Evolutionary conservation across 2,113 vertebrate species (phyloP), one percentile per base, ranked within the genome.

Genomic region (Lophura nycthemera): DNA sequence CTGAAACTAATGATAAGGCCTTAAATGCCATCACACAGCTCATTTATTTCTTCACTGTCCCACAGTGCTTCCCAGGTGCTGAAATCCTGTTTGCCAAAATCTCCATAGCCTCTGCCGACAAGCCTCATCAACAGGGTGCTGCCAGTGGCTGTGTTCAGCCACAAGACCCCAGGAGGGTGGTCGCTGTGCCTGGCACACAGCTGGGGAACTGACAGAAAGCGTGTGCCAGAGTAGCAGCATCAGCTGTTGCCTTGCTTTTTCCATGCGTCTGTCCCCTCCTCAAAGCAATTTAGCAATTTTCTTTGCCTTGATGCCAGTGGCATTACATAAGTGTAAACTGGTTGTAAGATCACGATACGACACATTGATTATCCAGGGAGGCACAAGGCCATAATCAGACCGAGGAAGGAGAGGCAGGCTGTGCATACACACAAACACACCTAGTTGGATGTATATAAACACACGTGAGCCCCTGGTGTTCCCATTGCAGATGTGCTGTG

Each of bases 1-100:
- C 90, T 77, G 86, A 93, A 92, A 94, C 47, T 50, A 84, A 90
- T 57, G 93, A 92, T 96, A 93, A 95, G 93, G 73, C 42, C 95
- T 92, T 86, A 88, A 92, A 88, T 88, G 73, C 88, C n/a, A 2
- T 94, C 89, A 77, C 88, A 69, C 69, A 88, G 82, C 57, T 86
- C n/a, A 91, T 95, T 95, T 88, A 95, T 88, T 95, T 90, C 79
- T 60, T 65, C 79, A 45, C 82, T 61, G 65, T 81, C 85, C 79
- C 89, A 48, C 71, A 93, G 86, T 64, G 54, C 69, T 83, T 95
- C 90, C 86, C 88, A 91, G 89, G 91, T 90, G 89, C 82, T 93
- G 79, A 93, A 92, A 86, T 57, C 91, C 83, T 74, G 91, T 89
- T 85, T 94, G 89, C 82, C 85, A 83, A 83, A 89, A 89, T 92